A percentile compares a stretch with the other conserved stretches of the same genome.
phyloP scores from a whole-genome alignment of 2,888 invertebrate species.

The Iselma pallidipennis region DNA sequence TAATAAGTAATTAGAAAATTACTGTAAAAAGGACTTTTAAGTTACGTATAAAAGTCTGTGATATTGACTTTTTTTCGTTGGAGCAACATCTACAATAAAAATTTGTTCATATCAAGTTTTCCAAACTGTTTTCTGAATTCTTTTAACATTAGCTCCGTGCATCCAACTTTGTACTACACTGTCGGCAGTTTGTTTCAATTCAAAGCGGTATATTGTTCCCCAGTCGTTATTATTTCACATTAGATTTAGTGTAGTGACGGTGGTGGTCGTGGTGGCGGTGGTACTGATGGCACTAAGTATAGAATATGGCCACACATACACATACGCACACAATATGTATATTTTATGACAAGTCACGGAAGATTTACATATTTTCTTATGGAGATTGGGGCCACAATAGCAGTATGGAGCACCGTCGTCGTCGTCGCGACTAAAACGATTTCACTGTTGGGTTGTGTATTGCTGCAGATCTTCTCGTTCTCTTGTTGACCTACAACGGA shows the following conservation, averaged over 20 bases:
- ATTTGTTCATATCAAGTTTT: too few species aligned
- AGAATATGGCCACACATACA: neutral
- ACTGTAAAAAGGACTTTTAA: too few species aligned
- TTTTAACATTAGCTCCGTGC: too few species aligned
- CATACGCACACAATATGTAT: constrained; percentile 22
- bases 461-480: constrained; percentile 5
- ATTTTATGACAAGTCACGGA: constrained; percentile 25
- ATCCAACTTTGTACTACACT: too few species aligned
- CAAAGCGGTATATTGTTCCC: neutral
- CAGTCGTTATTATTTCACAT: constrained; percentile 23
- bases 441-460: too few species aligned
- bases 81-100: too few species aligned
- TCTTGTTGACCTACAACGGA: constrained; percentile 23
- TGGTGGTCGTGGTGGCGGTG: constrained; percentile 6
- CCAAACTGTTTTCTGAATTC: too few species aligned
- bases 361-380: constrained; percentile 30
- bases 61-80: too few species aligned
- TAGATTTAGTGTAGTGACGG: constrained; percentile 9
- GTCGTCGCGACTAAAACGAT: too few species aligned
- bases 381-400: constrained; percentile 16
- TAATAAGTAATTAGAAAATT: too few species aligned
- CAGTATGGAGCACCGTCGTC: neutral
- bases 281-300: neutral
- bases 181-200: constrained; percentile 1
- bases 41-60: too few species aligned